phyloP scores from a whole-genome alignment of 2,113 vertebrate species.

The Cheirogaleus medius region DNA sequence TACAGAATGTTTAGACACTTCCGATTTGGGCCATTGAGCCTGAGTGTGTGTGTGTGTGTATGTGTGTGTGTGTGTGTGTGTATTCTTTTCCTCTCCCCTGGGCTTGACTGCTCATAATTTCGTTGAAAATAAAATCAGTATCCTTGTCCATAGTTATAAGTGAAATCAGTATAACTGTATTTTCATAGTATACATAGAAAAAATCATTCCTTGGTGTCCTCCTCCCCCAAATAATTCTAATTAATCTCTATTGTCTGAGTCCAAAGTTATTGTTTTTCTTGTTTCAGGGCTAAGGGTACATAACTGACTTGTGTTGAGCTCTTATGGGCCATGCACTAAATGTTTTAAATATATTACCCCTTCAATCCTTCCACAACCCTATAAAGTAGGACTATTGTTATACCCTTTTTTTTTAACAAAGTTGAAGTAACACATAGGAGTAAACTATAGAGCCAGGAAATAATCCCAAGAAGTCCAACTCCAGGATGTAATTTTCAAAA shows the following conservation, averaged over 20 bases:
- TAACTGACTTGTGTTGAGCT: not conserved
- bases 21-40: not conserved
- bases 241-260: not conserved
- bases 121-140: not conserved
- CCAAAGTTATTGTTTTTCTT: not conserved
- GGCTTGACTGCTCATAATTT: not conserved
- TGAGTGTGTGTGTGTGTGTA: not conserved
- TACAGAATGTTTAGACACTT: not conserved
- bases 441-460: not conserved
- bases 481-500: not conserved
- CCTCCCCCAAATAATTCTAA: constrained; percentile 1
- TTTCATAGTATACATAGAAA: not conserved
- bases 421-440: not conserved
- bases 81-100: not conserved
- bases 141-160: not conserved
- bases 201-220: not conserved
- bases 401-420: not conserved
- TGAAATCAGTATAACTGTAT: not conserved
- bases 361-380: not conserved
- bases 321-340: not conserved
- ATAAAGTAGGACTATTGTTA: not conserved
- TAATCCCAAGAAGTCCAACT: not conserved
- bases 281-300: not conserved
- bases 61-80: not conserved
- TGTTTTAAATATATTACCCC: not conserved